Evolutionary conservation across 2,113 vertebrate genomes (phyloP).

Genomic region (Serinus canaria): DNA sequence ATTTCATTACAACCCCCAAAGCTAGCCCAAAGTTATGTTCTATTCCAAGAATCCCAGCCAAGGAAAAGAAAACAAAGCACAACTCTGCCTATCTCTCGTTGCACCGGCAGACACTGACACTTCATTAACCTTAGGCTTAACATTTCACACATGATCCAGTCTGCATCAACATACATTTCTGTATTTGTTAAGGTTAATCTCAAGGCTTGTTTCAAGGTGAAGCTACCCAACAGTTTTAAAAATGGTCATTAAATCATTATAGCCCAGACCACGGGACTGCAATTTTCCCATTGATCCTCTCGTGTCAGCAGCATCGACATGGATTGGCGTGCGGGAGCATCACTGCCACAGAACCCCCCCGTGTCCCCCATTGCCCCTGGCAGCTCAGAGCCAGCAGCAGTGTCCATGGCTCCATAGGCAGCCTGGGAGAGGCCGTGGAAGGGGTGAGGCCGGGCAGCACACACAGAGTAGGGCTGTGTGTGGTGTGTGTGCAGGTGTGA

Average conservation of each 20-base stretch:
- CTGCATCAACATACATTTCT: background rate
- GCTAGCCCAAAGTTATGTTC: background rate
- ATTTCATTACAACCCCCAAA: background rate
- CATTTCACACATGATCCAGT: background rate
- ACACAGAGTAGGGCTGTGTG: slow-evolving; percentile 18
- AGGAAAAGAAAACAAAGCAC: background rate
- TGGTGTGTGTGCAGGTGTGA: background rate
- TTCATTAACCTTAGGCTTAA: background rate
- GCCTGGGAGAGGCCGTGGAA: slow-evolving; percentile 40
- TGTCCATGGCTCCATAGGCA: slow-evolving; percentile 5
- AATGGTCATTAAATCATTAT: slow-evolving; percentile 58
- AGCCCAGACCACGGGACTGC: slow-evolving; percentile 65
- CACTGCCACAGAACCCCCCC: slow-evolving; percentile 69
- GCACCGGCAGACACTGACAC: background rate
- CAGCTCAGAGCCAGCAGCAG: slow-evolving; percentile 66
- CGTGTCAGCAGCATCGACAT: slow-evolving; percentile 76
- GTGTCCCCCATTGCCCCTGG: slow-evolving; percentile 63
- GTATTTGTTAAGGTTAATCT: slow-evolving; percentile 12
- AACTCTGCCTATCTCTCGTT: background rate
- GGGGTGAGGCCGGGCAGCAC: slow-evolving; percentile 50
- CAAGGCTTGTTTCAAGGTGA: slow-evolving; percentile 62
- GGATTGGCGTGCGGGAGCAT: slow-evolving; percentile 73
- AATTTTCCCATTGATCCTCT: slow-evolving; percentile 83
- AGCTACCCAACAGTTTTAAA: background rate
- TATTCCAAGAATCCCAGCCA: background rate